Percentiles rank a stretch among this genome's conserved stretches.
Conservation (phyloP, 2,888 invertebrate species). For the Cephus nigrinus region DNA sequence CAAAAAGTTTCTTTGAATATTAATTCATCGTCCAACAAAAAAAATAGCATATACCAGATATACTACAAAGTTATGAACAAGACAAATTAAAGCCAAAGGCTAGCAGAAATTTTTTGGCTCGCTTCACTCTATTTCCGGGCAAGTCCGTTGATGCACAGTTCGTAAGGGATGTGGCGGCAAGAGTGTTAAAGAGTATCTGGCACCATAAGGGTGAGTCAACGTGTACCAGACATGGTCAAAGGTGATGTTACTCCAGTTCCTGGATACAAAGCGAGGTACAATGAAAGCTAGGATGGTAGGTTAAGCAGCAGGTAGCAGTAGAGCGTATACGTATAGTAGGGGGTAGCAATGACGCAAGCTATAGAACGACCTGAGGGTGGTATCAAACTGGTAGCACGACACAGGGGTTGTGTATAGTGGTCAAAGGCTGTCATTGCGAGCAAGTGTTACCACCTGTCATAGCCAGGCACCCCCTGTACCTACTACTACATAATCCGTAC, state of each 20-base stretch:
- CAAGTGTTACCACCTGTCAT: conserved; percentile 49
- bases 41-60: not conserved
- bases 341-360: conserved; percentile 27
- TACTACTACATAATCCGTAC: not conserved
- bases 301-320: not conserved
- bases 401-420: conserved; percentile 13
- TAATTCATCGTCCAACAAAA: not conserved
- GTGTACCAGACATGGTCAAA: conserved; percentile 28
- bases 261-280: conserved; percentile 33
- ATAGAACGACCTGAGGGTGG: not conserved
- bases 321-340: not conserved
- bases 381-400: conserved; percentile 6
- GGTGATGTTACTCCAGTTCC: conserved; percentile 28
- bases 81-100: not conserved
- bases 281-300: not conserved
- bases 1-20: not conserved
- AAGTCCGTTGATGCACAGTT: not conserved
- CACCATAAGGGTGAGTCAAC: conserved; percentile 3
- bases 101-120: not conserved
- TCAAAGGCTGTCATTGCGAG: conserved; percentile 47
- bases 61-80: not conserved
- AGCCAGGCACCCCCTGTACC: conserved; percentile 30
- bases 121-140: not conserved
- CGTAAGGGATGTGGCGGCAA: not conserved
- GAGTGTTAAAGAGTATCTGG: conserved; percentile 16